Evolutionary conservation across 2,113 vertebrate species (phyloP).

Genomic region (Bubo blakistoni): DNA sequence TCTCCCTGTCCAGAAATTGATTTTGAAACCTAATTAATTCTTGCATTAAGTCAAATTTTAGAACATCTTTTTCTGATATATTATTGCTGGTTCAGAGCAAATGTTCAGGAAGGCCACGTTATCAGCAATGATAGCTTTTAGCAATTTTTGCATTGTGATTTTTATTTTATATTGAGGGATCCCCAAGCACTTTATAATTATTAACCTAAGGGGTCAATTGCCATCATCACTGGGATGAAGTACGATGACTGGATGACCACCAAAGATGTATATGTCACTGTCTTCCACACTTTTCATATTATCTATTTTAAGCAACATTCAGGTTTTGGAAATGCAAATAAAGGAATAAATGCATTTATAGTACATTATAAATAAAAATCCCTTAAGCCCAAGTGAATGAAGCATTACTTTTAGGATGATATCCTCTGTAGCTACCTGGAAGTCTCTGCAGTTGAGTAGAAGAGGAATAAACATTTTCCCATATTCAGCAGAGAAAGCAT

Average conservation of each 20-base stretch:
- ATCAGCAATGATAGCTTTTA: not conserved
- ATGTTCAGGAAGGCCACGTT: not conserved
- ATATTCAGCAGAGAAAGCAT: not conserved
- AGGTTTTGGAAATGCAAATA: slow-evolving; percentile 34
- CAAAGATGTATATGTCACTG: not conserved
- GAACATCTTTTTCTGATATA: not conserved
- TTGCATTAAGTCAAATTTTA: not conserved
- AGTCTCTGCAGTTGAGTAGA: not conserved
- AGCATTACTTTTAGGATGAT: not conserved
- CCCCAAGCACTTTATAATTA: not conserved
- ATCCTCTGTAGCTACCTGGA: not conserved
- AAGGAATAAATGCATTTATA: slow-evolving; percentile 52
- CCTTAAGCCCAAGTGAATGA: not conserved
- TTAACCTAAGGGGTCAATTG: not conserved
- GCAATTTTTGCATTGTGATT: not conserved
- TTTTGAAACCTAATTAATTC: slow-evolving; percentile 44
- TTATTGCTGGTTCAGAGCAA: not conserved
- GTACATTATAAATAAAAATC: slow-evolving; percentile 1
- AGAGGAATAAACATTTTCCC: not conserved
- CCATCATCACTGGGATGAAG: not conserved
- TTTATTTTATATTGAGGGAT: not conserved
- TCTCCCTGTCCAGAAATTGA: not conserved
- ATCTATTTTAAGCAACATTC: slow-evolving; percentile 9
- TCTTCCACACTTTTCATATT: not conserved
- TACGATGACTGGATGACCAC: not conserved